Conservation (phyloP, 2,113 vertebrate species). For the Salminus brasiliensis region DNA sequence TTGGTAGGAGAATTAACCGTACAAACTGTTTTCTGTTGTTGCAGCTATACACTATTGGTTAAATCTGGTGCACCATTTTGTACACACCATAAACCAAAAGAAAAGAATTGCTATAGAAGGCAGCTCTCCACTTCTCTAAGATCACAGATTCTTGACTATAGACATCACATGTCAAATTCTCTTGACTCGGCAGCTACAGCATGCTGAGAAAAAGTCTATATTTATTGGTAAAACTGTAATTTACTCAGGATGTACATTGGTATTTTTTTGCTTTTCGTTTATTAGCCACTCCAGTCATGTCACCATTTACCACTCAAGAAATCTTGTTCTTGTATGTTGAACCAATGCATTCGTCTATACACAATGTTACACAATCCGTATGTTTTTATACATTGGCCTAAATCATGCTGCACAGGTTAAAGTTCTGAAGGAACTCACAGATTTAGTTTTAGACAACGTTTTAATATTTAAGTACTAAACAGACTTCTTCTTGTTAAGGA, state of each 20-base stretch:
- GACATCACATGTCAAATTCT: not conserved
- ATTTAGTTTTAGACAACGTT: not conserved
- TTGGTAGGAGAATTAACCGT: too few species aligned
- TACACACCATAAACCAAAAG: not conserved
- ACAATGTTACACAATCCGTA: not conserved
- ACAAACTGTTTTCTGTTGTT: not conserved
- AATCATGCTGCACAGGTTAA: not conserved
- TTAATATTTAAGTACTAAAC: too few species aligned
- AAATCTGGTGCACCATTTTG: not conserved
- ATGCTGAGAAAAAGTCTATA: not conserved
- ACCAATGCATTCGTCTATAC: not conserved
- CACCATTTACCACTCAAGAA: not conserved
- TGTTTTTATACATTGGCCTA: not conserved
- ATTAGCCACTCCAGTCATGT: not conserved
- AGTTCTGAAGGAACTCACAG: not conserved
- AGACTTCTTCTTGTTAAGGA: too few species aligned
- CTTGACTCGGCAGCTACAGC: not conserved
- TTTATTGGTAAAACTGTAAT: constrained; percentile 12
- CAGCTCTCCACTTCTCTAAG: not conserved
- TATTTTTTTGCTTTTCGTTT: constrained; percentile 13
- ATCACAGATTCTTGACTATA: too few species aligned
- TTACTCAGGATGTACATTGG: constrained; percentile 28
- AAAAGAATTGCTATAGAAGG: not conserved
- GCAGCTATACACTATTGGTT: not conserved
- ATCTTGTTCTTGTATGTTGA: too few species aligned